These are phyloP conservation scores for Ardeotis arabs DNA, from an alignment of 2,113 vertebrate species.

Conservation along the genomic window DNA sequence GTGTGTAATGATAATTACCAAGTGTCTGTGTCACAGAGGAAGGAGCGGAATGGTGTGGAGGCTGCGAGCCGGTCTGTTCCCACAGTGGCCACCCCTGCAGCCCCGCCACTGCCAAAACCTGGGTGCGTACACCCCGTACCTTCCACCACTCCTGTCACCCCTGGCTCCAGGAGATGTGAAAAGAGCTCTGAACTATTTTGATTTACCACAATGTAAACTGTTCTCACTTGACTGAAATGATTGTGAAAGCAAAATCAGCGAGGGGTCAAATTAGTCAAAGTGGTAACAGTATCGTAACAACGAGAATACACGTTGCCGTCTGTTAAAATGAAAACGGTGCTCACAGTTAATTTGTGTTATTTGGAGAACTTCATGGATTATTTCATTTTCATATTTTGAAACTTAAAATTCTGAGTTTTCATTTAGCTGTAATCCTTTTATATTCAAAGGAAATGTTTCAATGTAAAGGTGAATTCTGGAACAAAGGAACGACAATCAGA, in stretches of 20 bases:
- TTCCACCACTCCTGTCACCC: background rate
- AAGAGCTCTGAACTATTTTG: background rate
- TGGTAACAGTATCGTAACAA: background rate
- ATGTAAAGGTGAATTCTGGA: background rate
- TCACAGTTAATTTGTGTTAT: background rate
- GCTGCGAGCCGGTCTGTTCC: background rate
- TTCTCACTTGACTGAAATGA: background rate
- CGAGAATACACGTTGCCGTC: background rate
- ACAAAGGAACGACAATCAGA: background rate
- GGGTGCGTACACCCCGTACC: fast-evolving
- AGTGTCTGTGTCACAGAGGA: background rate
- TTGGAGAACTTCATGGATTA: background rate
- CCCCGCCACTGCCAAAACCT: background rate
- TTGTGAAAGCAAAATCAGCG: background rate
- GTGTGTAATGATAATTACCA: background rate
- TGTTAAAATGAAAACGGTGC: background rate
- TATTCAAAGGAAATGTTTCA: background rate
- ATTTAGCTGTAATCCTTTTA: background rate
- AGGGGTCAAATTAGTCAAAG: background rate
- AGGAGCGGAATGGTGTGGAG: background rate
- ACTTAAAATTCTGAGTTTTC: background rate
- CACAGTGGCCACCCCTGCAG: background rate
- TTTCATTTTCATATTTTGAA: background rate
- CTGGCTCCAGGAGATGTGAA: background rate
- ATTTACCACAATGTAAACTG: background rate